Evolutionary conservation across 2,888 invertebrate genomes (phyloP).

Genomic region (Cantharis nigra): DNA sequence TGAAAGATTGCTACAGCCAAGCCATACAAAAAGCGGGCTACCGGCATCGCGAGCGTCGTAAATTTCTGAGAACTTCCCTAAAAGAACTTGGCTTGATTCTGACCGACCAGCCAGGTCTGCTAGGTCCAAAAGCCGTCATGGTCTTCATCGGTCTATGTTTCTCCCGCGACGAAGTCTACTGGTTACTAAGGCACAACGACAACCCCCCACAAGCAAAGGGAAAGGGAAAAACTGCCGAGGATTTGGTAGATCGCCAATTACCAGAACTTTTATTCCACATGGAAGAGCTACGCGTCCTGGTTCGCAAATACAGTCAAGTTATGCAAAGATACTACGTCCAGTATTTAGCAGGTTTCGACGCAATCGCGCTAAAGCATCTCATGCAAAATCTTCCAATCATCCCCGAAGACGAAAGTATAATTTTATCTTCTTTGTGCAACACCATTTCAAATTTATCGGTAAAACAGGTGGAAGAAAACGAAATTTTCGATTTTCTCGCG

Average conservation of each 20-base stretch:
- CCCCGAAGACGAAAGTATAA: conserved; percentile 94
- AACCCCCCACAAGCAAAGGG: conserved; percentile 89
- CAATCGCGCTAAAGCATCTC: conserved; percentile 83
- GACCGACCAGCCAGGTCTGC: conserved; percentile 95
- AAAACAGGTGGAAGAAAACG: conserved; percentile 96
- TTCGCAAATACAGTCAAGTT: conserved; percentile 91
- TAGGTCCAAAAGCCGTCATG: conserved; percentile 96
- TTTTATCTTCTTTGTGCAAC: conserved; percentile 89
- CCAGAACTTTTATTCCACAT: conserved; percentile 98
- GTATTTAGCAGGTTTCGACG: conserved; percentile 95
- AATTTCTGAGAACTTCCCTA: conserved; percentile 92
- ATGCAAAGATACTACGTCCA: conserved; percentile 98
- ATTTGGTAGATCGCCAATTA: conserved; percentile 91
- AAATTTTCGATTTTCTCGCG: conserved; percentile 93
- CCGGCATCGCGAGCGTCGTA: conserved; percentile 92
- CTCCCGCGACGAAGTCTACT: conserved; percentile 95
- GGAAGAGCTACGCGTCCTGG: conserved; percentile 93
- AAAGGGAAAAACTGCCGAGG: conserved; percentile 84
- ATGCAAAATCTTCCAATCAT: conserved; percentile 82
- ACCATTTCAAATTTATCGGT: conserved; percentile 84
- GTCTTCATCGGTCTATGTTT: conserved; percentile 96
- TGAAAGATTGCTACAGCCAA: conserved; percentile 92
- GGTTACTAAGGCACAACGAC: conserved; percentile 95
- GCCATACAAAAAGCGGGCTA: conserved; percentile 90
- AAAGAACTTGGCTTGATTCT: conserved; percentile 94